Evolutionary conservation across 2,113 vertebrate species (phyloP), one percentile per base, ranked within the genome.

Genomic region (Ivindomyrus marchei): DNA sequence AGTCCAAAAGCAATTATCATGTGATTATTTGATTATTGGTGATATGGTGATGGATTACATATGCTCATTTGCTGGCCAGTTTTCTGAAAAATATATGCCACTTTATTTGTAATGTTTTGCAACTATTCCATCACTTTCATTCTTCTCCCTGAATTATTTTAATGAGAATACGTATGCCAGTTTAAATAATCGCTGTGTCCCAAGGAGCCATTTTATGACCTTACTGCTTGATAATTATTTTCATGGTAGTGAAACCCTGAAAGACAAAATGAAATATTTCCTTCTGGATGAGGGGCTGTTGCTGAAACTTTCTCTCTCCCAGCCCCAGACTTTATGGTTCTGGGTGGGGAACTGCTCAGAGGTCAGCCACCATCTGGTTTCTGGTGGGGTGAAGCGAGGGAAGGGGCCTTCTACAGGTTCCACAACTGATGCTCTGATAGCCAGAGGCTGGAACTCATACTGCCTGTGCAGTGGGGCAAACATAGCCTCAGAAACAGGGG

Each of bases 351-450:
- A 58, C 19, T 66, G 87, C 87, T 42, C 21, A 39, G 58, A 88
- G 56, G 87, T 88, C 53, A 88, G 53, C 24, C 36, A 46, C 87
- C 87, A 88, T 88, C 39, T 62, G 87, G 87, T 88, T 88, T 66
- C 56, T 88, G 56, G 17, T 17, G 24, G n/a, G 58, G 45, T 36
- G 4, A 15, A 47, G 17, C 6, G 2, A 87, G 11, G n/a, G 47
- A 50, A 87, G 46, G 46, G 85, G 47, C 46, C n/a, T 87, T 24
- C 2, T 24, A 49, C 27, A 27, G 85, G 85, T 31, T 87, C 80
- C 70, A 77, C 31, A 5, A 39, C 70, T 77, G 27, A 77, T 31
- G 70, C 13, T 77, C 70, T 39, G 70, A 31, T 39, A 66, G 27
- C 70, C 70, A 36, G 31, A 74, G 70, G 70, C 31, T 77, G 11